Evolutionary conservation across 2,888 invertebrate genomes (phyloP).

Genomic region (Octodonta nipae): DNA sequence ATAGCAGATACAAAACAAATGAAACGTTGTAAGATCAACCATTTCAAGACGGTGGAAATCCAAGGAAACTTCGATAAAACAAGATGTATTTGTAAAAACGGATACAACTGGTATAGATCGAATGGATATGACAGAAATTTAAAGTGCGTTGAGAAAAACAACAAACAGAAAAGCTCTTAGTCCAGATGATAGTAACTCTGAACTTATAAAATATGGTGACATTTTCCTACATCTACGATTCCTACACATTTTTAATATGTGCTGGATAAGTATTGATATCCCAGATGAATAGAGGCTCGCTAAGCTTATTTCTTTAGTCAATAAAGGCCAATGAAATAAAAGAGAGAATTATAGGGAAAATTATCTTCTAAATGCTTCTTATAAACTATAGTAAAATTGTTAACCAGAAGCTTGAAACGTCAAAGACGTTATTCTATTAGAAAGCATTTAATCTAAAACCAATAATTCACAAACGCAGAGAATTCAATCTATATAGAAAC

Average conservation of each 20-base stretch:
- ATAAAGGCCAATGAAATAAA: no score
- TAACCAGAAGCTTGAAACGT: not conserved
- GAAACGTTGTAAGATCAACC: no score
- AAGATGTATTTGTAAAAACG: not conserved
- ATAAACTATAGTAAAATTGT: conserved; percentile 1
- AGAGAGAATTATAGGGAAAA: no score
- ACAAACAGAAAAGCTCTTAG: not conserved
- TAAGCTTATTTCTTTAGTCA: not conserved
- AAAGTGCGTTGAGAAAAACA: conserved; percentile 1
- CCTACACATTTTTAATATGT: not conserved
- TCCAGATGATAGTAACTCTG: not conserved
- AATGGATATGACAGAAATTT: not conserved
- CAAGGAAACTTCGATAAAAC: no score
- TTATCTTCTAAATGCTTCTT: not conserved
- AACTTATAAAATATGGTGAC: conserved; percentile 1
- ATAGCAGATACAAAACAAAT: no score
- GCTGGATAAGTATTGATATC: not conserved
- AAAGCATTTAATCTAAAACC: no score
- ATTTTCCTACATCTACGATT: not conserved
- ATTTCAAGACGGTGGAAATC: no score
- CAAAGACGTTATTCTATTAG: no score
- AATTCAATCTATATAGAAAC: not conserved
- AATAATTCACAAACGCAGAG: not conserved
- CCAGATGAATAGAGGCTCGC: no score
- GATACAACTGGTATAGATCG: not conserved